Evolutionary conservation across 1,140 invertebrate species (phyloP), one percentile per base, ranked within the genome.

Genomic region (Leptonema lineaticorne): DNA sequence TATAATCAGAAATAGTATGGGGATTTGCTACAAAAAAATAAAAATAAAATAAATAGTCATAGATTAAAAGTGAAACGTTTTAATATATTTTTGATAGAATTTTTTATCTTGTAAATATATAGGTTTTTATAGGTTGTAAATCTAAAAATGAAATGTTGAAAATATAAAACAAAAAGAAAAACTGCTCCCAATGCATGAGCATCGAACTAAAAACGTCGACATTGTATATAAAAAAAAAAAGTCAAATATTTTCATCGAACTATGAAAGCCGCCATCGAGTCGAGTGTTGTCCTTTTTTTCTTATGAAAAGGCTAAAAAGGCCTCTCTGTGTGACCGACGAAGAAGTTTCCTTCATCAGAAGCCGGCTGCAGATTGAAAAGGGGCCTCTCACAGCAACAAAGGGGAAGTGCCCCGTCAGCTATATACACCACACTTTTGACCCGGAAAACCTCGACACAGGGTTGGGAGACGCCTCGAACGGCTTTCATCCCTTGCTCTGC

Each of bases 251-350:
- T 41, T 27, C 33, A n/a, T 62, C 30, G 30, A 30, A 60, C 9
- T 8, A 8, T 57, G 28, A 30, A 22, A 41, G 30, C 58, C 4
- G 2, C n/a, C 46, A 20, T 20, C 3, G 16, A 9, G 45, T 48
- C 60, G 27, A 63, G 60, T 63, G 60, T 45, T 63, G 24, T 22
- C 45, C 37, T 27, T 62, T 63, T 63, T 24, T 24, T 53, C 41
- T n/a, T n/a, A n/a, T n/a, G n/a, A 64, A 64, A 64, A 64, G 62
- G 26, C 37, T 26, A 24, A 64, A 64, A 64, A 33, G 62, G 59
- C 27, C 41, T 62, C 56, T 62, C 24, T 63, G 24, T 63, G 16
- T 48, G 16, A 6, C 11, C 30, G n/a, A 22, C 62, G 24, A 28
- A 26, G 33, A 41, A 46, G 27, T 63, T 50, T 41, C 46, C 62